These are phyloP conservation scores for Sesia apiformis DNA, from an alignment of 2,888 invertebrate genomes.

Conservation along the genomic window DNA sequence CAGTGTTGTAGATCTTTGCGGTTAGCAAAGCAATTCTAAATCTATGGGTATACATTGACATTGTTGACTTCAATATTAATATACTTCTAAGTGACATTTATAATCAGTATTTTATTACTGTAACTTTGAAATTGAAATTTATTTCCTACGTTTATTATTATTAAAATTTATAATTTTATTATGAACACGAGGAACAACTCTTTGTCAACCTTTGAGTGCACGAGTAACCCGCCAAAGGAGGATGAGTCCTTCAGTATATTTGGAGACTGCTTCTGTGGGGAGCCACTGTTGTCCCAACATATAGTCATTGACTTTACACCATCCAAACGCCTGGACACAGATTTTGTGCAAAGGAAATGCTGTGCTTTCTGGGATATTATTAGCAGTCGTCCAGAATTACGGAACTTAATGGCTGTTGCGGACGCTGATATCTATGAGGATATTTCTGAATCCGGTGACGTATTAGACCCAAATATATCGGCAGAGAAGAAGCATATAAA, in stretches of 20 bases:
- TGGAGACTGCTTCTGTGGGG: slow-evolving; percentile 19
- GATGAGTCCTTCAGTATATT: slow-evolving; percentile 7
- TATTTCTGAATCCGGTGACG: background rate
- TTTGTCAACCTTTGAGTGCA: background rate
- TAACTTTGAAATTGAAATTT: too few species aligned
- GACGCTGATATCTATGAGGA: background rate
- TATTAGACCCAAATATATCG: background rate
- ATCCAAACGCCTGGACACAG: slow-evolving; percentile 14
- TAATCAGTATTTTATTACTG: too few species aligned
- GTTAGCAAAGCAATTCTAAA: too few species aligned
- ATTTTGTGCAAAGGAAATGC: slow-evolving; percentile 18
- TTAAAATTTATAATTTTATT: background rate
- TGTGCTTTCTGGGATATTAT: slow-evolving; percentile 27
- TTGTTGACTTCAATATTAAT: too few species aligned
- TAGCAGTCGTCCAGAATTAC: slow-evolving; percentile 13
- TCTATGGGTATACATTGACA: too few species aligned
- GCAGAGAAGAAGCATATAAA: background rate
- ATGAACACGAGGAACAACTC: background rate
- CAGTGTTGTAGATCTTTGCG: too few species aligned
- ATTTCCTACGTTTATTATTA: too few species aligned
- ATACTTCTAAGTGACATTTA: too few species aligned
- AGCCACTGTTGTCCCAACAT: slow-evolving; percentile 21
- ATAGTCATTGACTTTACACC: slow-evolving; percentile 28
- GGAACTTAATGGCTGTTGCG: slow-evolving; percentile 11
- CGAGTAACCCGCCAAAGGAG: background rate